Conservation (phyloP, 2,888 invertebrate species). For the Drosophila prolongata region DNA sequence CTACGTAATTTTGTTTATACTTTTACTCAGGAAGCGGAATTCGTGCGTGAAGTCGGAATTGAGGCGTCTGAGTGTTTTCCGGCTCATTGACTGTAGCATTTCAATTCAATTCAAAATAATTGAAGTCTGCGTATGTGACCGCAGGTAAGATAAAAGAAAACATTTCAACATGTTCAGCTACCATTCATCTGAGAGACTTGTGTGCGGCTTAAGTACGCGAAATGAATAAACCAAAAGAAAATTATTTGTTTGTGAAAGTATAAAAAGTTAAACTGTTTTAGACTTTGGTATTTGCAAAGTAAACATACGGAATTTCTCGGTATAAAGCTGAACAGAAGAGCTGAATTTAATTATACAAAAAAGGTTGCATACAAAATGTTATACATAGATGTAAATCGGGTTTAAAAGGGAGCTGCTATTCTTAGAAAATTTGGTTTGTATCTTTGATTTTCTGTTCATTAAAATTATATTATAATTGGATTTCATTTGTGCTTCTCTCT, state of each 20-base stretch:
- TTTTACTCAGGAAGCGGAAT: constrained; percentile 13
- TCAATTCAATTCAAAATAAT: constrained; percentile 73
- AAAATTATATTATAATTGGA: too few relatives aligned
- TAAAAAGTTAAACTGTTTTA: constrained; percentile 21
- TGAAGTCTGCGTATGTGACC: constrained; percentile 47
- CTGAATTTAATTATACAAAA: constrained; percentile 10
- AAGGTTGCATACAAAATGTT: background rate
- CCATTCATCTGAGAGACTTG: constrained; percentile 12
- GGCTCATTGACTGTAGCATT: constrained; percentile 63
- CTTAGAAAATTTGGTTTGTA: too few relatives aligned
- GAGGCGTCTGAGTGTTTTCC: constrained; percentile 55
- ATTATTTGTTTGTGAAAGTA: constrained; percentile 25
- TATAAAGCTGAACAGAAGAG: background rate
- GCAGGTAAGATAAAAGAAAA: constrained; percentile 42
- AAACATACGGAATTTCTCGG: constrained; percentile 7
- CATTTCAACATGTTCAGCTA: constrained; percentile 19
- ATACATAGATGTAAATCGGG: background rate
- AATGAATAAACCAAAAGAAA: constrained; percentile 33
- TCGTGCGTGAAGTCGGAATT: constrained; percentile 43
- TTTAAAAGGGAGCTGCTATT: background rate
- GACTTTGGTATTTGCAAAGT: constrained; percentile 14
- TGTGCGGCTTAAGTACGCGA: constrained; percentile 13
- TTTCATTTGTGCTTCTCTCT: background rate
- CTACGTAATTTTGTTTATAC: constrained; percentile 27
- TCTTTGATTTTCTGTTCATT: too few relatives aligned